Conservation (phyloP, 2,888 invertebrate species). For the Pollenia amentaria region DNA sequence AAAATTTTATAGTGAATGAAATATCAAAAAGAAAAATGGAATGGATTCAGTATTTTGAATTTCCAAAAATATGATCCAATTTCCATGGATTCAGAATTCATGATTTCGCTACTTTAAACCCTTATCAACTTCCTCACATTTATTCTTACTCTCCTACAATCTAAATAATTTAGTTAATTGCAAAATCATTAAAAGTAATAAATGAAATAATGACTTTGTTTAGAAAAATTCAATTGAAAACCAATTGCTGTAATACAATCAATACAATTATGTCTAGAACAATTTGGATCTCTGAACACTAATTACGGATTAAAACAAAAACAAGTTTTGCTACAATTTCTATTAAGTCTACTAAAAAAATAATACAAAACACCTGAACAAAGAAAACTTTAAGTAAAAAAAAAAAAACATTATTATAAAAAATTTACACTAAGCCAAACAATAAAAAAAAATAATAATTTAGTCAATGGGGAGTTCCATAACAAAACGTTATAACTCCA, state of each 20-base stretch:
- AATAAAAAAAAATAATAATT: slow-evolving; percentile 27
- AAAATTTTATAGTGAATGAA: too few relatives aligned
- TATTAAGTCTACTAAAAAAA: slow-evolving; percentile 1
- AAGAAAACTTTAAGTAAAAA: slow-evolving; percentile 39
- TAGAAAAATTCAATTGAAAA: not conserved
- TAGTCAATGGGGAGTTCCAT: too few relatives aligned
- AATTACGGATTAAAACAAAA: slow-evolving; percentile 55
- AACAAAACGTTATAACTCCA: too few relatives aligned
- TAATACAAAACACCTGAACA: slow-evolving; percentile 26
- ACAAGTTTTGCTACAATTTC: slow-evolving; percentile 53
- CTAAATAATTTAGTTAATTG: not conserved
- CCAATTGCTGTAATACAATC: slow-evolving; percentile 48
- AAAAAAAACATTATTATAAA: slow-evolving; percentile 61
- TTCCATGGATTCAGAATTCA: too few relatives aligned
- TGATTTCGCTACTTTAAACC: too few relatives aligned
- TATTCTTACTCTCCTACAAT: slow-evolving; percentile 29
- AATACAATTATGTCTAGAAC: slow-evolving; percentile 56
- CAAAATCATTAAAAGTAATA: slow-evolving; percentile 19
- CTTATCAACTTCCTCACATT: too few relatives aligned
- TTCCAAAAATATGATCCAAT: too few relatives aligned
- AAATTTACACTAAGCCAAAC: slow-evolving; percentile 48
- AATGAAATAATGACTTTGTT: slow-evolving; percentile 53
- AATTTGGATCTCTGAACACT: slow-evolving; percentile 43
- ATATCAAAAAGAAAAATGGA: too few relatives aligned
- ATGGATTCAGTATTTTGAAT: too few relatives aligned